Conservation (phyloP, 2,888 invertebrate species). For the Xanthostigma xanthostigma region DNA sequence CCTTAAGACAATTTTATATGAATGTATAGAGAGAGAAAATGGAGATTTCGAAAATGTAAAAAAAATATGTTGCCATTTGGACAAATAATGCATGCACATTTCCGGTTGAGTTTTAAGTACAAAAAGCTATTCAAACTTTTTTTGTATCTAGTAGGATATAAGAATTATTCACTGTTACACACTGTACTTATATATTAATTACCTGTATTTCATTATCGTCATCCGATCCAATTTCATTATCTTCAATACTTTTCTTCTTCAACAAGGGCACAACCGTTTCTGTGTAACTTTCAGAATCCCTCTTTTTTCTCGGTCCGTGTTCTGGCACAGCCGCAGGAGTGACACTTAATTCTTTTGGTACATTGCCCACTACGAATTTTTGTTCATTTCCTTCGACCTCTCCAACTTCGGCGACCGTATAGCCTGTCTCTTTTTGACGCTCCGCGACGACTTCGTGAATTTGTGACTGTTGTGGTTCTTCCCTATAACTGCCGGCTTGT, state of each 20-base stretch:
- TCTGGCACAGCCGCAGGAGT: conserved; percentile 47
- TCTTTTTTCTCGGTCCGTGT: conserved; percentile 40
- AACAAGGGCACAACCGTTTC: conserved; percentile 18
- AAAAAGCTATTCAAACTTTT: too few species aligned
- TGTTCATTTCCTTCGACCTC: conserved; percentile 25
- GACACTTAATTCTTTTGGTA: conserved; percentile 40
- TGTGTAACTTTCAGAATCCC: conserved; percentile 12
- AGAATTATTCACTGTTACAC: too few species aligned
- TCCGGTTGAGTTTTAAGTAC: too few species aligned
- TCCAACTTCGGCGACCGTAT: conserved; percentile 24
- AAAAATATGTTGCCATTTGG: too few species aligned
- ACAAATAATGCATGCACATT: too few species aligned
- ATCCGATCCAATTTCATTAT: conserved; percentile 30
- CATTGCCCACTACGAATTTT: conserved; percentile 49
- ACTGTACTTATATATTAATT: not conserved
- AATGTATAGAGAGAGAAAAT: too few species aligned
- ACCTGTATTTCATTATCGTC: not conserved
- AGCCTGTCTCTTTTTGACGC: conserved; percentile 23
- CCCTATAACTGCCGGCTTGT: conserved; percentile 22
- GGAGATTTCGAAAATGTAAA: too few species aligned
- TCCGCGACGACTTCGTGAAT: conserved; percentile 29
- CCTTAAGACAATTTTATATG: too few species aligned
- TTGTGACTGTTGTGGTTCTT: conserved; percentile 4
- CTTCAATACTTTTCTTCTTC: conserved; percentile 22
- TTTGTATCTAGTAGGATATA: too few species aligned